A percentile compares a stretch with the other conserved stretches of the same genome.
These are phyloP conservation scores for Eciton burchellii DNA, from an alignment of 1,140 invertebrate species.

Conservation along the genomic window DNA sequence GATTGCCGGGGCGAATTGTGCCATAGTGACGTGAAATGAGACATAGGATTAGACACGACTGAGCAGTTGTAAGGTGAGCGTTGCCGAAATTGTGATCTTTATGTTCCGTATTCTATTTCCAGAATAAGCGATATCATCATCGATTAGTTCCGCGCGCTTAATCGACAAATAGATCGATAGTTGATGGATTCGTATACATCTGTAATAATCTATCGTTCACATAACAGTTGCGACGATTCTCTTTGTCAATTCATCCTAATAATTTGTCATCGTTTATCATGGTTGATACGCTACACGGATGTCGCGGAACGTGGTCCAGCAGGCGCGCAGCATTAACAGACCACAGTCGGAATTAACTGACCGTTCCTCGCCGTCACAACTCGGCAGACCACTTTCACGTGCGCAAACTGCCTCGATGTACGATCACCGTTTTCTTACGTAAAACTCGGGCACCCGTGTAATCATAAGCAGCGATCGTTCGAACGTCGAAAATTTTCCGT, in stretches of 20 bases:
- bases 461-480: conserved; percentile 46
- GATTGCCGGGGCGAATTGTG: conserved; percentile 39
- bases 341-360: conserved; percentile 80
- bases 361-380: conserved; percentile 78
- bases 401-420: conserved; percentile 79
- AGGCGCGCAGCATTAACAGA: conserved; percentile 79
- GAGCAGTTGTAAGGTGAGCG: conserved; percentile 69
- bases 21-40: conserved; percentile 66
- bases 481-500: conserved; percentile 31
- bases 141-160: neutral
- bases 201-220: conserved; percentile 1
- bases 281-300: neutral
- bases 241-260: neutral
- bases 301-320: conserved; percentile 2
- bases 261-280: neutral
- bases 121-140: neutral
- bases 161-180: neutral
- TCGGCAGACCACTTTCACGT: conserved; percentile 82
- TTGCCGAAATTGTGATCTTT: neutral
- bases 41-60: conserved; percentile 67
- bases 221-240: neutral
- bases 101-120: neutral
- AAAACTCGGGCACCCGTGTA: conserved; percentile 69
- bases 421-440: conserved; percentile 77
- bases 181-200: neutral